Conservation (phyloP, 37 sponge, comb jelly and placozoan species). For the Bolinopsis microptera region DNA sequence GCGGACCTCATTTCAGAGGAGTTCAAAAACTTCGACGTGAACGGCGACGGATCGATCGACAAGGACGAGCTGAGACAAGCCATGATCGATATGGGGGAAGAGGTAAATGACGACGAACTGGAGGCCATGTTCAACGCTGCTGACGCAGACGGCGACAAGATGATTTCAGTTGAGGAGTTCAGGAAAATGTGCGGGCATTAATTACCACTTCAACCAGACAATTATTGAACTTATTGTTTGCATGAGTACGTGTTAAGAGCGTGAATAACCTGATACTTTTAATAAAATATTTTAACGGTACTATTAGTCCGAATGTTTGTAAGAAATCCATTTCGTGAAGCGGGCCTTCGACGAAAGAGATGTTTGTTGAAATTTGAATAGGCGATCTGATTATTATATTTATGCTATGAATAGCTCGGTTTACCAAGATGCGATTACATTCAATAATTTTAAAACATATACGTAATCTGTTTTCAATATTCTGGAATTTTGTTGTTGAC, state of each 20-base stretch:
- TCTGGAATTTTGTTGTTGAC: background rate
- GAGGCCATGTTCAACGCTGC: background rate
- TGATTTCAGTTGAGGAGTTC: conserved; percentile 15
- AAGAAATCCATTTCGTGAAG: background rate
- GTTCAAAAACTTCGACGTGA: conserved; percentile 30
- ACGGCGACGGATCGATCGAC: conserved; percentile 18
- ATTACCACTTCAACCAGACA: no score
- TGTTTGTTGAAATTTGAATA: background rate
- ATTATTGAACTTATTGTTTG: no score
- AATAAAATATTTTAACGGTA: background rate
- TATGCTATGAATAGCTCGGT: background rate
- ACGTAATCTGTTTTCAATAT: background rate
- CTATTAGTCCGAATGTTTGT: background rate
- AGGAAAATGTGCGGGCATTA: conserved; percentile 31
- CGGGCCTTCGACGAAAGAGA: background rate
- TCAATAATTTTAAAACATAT: background rate
- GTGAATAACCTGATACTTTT: background rate
- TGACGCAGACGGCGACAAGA: conserved; percentile 46
- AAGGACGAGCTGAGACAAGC: conserved; percentile 13
- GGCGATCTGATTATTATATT: background rate
- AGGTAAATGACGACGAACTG: background rate
- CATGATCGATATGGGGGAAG: conserved; percentile 41
- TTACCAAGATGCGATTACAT: background rate
- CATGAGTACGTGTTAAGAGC: background rate
- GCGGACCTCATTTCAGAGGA: conserved; percentile 16